Conservation (phyloP, 2,113 vertebrate species). For the Oryzias melastigma region DNA sequence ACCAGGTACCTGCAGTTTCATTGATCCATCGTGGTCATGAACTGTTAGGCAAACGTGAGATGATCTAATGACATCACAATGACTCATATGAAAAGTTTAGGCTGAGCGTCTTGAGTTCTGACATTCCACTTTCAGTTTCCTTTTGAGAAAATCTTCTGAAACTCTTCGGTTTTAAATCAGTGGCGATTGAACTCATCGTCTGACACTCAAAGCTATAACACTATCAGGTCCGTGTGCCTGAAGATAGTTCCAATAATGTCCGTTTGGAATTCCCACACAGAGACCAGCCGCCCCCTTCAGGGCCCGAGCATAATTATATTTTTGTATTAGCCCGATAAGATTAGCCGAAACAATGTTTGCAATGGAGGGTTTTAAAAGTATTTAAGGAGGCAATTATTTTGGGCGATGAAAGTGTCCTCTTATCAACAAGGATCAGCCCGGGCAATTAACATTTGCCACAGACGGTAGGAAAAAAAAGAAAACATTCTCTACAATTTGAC, state of each 20-base stretch:
- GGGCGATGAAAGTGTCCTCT: slow-evolving; percentile 57
- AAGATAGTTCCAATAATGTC: slow-evolving; percentile 36
- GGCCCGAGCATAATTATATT: slow-evolving; percentile 57
- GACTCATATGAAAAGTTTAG: no score
- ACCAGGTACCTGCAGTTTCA: no score
- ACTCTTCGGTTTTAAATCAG: no score
- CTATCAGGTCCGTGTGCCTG: slow-evolving; percentile 18
- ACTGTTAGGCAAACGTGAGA: no score
- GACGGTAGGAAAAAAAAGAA: slow-evolving; percentile 31
- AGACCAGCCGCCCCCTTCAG: slow-evolving; percentile 41
- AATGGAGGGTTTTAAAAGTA: slow-evolving; percentile 34
- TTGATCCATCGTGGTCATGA: no score
- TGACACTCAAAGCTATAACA: not conserved
- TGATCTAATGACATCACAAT: no score
- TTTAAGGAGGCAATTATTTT: slow-evolving; percentile 59
- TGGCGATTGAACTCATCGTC: not conserved
- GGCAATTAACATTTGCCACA: slow-evolving; percentile 62
- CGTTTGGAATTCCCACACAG: slow-evolving; percentile 22
- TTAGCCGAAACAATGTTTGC: slow-evolving; percentile 54
- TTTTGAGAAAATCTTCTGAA: no score
- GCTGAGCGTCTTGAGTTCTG: no score
- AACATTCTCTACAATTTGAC: slow-evolving; percentile 29
- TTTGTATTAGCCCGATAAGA: slow-evolving; percentile 54
- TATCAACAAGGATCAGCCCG: slow-evolving; percentile 61
- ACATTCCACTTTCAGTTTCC: no score